Conservation (phyloP, 64 coral and sea anemone species). For the Platygyra sinensis region DNA sequence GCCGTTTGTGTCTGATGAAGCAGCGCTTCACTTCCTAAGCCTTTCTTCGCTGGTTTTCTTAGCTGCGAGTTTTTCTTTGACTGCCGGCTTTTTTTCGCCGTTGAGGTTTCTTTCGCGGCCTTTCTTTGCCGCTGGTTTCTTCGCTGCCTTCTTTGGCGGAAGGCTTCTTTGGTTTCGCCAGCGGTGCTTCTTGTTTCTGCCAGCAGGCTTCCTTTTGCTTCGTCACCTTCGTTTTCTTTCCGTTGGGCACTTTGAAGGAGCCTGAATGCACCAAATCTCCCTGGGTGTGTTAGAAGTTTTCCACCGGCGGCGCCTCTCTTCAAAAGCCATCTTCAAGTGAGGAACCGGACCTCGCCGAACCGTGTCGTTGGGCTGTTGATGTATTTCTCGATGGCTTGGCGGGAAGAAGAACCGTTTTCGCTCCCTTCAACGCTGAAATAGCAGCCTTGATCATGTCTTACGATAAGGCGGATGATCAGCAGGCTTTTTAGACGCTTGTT, state of each 20-base stretch:
- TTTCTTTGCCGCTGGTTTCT: too few relatives aligned
- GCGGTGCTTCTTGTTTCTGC: too few relatives aligned
- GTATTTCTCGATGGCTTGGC: conserved; percentile 57
- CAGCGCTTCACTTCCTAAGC: too few relatives aligned
- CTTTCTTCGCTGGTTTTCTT: background rate
- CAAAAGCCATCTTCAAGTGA: conserved; percentile 17
- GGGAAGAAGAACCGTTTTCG: conserved; percentile 46
- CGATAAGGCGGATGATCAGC: conserved; percentile 15
- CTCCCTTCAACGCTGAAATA: background rate
- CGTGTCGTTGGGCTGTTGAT: conserved; percentile 59
- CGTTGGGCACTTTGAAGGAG: conserved; percentile 29
- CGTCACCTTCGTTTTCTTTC: background rate
- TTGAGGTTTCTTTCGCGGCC: conserved; percentile 21
- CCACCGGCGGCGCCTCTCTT: background rate
- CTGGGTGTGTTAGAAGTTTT: background rate
- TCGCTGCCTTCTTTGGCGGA: background rate
- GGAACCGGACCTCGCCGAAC: background rate
- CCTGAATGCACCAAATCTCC: conserved; percentile 42
- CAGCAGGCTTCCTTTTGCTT: too few relatives aligned
- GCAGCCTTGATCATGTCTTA: conserved; percentile 27
- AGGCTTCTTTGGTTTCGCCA: background rate
- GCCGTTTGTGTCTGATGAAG: too few relatives aligned
- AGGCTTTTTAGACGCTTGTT: background rate
- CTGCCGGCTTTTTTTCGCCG: background rate
- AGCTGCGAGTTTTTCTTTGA: background rate